Conservation (phyloP, 2,797 vertebrate species). For the Sternarchorhynchus goeldii region DNA sequence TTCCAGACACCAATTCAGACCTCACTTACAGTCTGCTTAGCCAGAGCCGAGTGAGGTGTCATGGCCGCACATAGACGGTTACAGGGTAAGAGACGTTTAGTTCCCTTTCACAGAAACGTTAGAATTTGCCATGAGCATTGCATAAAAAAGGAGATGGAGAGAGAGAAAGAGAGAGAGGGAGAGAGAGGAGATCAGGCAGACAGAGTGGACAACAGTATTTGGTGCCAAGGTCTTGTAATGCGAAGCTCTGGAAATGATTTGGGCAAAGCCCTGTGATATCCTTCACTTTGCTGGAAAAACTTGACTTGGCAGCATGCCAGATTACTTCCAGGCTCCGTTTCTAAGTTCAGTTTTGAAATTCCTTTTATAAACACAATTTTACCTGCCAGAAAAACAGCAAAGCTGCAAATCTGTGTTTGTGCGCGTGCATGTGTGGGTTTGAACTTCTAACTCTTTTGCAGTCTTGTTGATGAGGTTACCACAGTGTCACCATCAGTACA, state of each 20-base stretch:
- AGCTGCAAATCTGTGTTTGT: neutral
- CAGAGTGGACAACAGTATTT: slow-evolving; percentile 2
- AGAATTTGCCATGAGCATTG: neutral
- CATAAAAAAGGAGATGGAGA: slow-evolving; percentile 13
- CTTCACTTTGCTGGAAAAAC: slow-evolving; percentile 38
- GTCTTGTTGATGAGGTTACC: slow-evolving; percentile 7
- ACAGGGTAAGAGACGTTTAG: neutral
- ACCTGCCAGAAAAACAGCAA: slow-evolving; percentile 29
- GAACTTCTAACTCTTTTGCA: neutral
- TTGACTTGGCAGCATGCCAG: slow-evolving; percentile 32
- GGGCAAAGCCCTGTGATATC: slow-evolving; percentile 21
- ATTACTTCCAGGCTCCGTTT: slow-evolving; percentile 28
- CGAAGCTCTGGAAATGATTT: slow-evolving; percentile 24
- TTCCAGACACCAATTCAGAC: slow-evolving; percentile 7
- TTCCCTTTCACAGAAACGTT: neutral
- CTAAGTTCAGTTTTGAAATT: slow-evolving; percentile 32
- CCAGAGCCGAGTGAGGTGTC: neutral
- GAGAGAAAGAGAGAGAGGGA: slow-evolving; percentile 17
- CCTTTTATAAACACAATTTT: slow-evolving; percentile 28
- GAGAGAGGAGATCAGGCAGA: neutral
- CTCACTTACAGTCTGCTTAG: neutral
- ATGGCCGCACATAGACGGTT: neutral
- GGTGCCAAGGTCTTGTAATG: slow-evolving; percentile 25
- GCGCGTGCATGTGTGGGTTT: neutral
- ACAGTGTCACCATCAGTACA: slow-evolving; percentile 1